Evolutionary conservation across 2,113 vertebrate genomes (phyloP).

Genomic region (Mixornis gularis): DNA sequence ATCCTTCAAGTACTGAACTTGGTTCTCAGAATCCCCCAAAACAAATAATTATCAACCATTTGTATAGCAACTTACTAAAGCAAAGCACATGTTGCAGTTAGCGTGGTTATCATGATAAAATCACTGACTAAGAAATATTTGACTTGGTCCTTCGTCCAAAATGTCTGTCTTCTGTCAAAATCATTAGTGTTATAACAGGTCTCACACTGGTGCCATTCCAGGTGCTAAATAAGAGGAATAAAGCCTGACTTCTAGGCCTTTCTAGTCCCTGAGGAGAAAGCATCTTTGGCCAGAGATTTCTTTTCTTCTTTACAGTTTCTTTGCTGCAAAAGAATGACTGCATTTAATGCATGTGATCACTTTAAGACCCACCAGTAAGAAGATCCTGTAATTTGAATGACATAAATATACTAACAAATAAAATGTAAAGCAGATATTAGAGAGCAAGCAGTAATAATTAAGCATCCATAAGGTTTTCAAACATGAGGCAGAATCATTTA

Average conservation of each 20-base stretch:
- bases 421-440: not conserved
- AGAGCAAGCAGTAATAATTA: not conserved
- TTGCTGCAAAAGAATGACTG: not conserved
- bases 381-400: not conserved
- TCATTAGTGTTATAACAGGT: not conserved
- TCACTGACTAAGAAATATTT: not conserved
- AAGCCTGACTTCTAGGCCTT: not conserved
- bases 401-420: not conserved
- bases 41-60: not conserved
- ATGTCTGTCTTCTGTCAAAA: not conserved
- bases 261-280: not conserved
- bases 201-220: not conserved
- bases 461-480: not conserved
- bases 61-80: not conserved
- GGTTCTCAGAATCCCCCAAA: not conserved
- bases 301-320: not conserved
- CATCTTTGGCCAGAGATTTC: not conserved
- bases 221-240: not conserved
- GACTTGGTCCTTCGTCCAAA: not conserved
- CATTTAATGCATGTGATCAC: not conserved
- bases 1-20: not conserved
- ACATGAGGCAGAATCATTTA: not conserved
- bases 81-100: not conserved
- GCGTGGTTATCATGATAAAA: not conserved
- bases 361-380: not conserved